These are phyloP conservation scores for Tanytarsus gracilentus DNA, from an alignment of 2,888 invertebrate species.

Conservation along the genomic window DNA sequence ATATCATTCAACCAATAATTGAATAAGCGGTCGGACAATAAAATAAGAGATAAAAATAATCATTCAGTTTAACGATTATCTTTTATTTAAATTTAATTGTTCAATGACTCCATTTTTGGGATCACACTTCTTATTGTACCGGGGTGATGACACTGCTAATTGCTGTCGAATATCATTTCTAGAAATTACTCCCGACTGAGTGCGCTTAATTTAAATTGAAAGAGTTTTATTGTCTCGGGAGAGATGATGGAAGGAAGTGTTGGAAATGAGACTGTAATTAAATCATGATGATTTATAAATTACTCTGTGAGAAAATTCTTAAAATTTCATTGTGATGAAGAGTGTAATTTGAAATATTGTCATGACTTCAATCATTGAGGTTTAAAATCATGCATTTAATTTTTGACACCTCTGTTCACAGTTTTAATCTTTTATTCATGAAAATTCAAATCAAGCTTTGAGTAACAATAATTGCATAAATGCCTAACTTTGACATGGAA, in stretches of 20 bases:
- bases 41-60: slow-evolving; percentile 1
- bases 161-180: slow-evolving; percentile 7
- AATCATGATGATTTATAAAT: slow-evolving; percentile 19
- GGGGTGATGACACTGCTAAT: slow-evolving; percentile 5
- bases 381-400: no score
- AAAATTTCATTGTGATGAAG: no score
- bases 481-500: no score
- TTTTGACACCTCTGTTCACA: no score
- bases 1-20: no score
- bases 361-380: neutral
- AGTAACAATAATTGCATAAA: no score
- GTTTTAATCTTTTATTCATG: no score
- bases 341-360: neutral
- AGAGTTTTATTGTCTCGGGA: neutral
- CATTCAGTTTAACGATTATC: slow-evolving; percentile 12
- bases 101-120: slow-evolving; percentile 8
- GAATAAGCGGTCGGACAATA: neutral
- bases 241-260: neutral
- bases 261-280: slow-evolving; percentile 4
- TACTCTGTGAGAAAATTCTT: neutral
- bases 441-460: no score
- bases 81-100: slow-evolving; percentile 28
- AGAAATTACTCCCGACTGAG: neutral
- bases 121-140: neutral
- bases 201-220: slow-evolving; percentile 7